Evolutionary conservation across 2,113 vertebrate genomes (phyloP).

Genomic region (Nothocercus julius): DNA sequence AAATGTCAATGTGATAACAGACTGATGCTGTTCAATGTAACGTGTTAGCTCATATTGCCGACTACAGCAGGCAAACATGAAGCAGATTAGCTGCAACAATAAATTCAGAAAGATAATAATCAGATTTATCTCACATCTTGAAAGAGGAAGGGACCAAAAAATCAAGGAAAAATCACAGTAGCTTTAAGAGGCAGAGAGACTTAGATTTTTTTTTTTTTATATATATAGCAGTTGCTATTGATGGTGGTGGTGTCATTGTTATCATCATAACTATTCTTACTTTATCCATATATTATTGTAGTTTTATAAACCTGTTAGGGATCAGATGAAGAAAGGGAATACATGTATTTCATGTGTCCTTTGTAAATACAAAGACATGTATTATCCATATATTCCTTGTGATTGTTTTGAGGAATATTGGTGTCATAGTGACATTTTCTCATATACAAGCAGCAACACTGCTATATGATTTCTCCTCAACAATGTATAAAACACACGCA

Average conservation of each 20-base stretch:
- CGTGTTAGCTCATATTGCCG: rapidly evolving
- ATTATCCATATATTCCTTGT: background rate
- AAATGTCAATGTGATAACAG: background rate
- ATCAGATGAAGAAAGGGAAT: background rate
- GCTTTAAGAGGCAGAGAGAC: background rate
- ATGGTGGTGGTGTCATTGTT: background rate
- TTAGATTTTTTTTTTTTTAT: background rate
- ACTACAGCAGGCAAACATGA: background rate
- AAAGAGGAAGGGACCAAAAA: background rate
- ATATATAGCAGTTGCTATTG: background rate
- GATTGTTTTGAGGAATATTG: background rate
- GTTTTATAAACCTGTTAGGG: background rate
- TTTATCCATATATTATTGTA: background rate
- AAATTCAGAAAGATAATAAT: background rate
- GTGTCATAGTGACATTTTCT: background rate
- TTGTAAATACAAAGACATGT: background rate
- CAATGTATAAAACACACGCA: background rate
- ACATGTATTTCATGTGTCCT: background rate
- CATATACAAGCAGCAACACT: background rate
- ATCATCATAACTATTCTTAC: background rate
- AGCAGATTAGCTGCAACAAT: background rate
- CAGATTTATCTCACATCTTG: conserved; percentile 14
- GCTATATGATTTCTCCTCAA: background rate
- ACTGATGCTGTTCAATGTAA: background rate
- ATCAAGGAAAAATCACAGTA: background rate